A percentile compares a stretch with the other conserved stretches of the same genome.
Evolutionary conservation across 2,113 vertebrate genomes (phyloP).

Genomic region (Macaca fascicularis): T2T-MFA8v1.1 NC_088392.1:49274001-49274500

Average conservation of each 20-base stretch:
- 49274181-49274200: slow-evolving; percentile 72
- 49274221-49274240: not conserved
- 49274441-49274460: slow-evolving; percentile 85
- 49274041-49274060: slow-evolving; percentile 78
- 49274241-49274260: slow-evolving; percentile 75
- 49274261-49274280: slow-evolving; percentile 75
- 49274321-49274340: slow-evolving; percentile 65
- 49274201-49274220: not conserved
- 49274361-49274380: slow-evolving; percentile 75
- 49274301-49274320: slow-evolving; percentile 80
- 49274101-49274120: slow-evolving; percentile 62
- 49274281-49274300: slow-evolving; percentile 79
- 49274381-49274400: slow-evolving; percentile 80
- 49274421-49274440: slow-evolving; percentile 88
- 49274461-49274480: slow-evolving; percentile 85
- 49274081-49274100: slow-evolving; percentile 54
- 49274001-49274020: slow-evolving; percentile 47
- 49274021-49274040: slow-evolving; percentile 63
- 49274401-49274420: slow-evolving; percentile 79
- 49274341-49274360: slow-evolving; percentile 77
- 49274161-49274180: slow-evolving; percentile 76
- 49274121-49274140: slow-evolving; percentile 70
- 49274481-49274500: slow-evolving; percentile 78
- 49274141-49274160: slow-evolving; percentile 75
- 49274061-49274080: slow-evolving; percentile 77